Evolutionary conservation across 2,888 invertebrate species (phyloP).

Genomic region (Dynastes tityus): DNA sequence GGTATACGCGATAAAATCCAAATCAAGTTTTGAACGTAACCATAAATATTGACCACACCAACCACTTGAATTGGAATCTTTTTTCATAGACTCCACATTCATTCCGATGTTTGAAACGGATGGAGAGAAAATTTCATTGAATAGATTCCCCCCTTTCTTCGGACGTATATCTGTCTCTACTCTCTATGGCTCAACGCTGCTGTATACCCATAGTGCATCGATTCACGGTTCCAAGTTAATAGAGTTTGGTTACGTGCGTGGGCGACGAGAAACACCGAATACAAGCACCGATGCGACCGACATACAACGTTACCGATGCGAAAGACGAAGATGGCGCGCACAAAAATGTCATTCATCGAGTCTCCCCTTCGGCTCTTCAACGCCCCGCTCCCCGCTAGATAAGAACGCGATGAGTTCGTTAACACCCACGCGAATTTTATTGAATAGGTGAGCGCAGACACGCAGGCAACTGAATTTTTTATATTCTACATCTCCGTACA

Average conservation of each 20-base stretch:
- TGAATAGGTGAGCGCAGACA: slow-evolving; percentile 43
- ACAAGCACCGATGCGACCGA: slow-evolving; percentile 4
- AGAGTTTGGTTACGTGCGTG: slow-evolving; percentile 28
- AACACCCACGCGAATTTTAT: slow-evolving; percentile 42
- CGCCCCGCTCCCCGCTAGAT: slow-evolving; percentile 2
- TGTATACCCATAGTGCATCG: slow-evolving; percentile 2
- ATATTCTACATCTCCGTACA: not conserved
- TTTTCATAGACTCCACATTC: not conserved
- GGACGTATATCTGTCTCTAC: not conserved
- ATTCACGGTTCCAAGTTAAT: slow-evolving; percentile 33
- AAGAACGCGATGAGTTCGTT: slow-evolving; percentile 26
- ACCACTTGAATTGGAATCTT: not conserved
- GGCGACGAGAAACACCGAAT: slow-evolving; percentile 1
- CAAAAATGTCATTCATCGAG: slow-evolving; percentile 43
- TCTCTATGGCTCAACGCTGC: not conserved
- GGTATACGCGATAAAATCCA: too few species aligned
- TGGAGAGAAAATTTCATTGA: slow-evolving; percentile 23
- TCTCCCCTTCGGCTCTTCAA: not conserved
- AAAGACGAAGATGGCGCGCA: slow-evolving; percentile 20
- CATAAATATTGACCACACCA: not conserved
- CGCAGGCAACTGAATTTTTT: slow-evolving; percentile 27
- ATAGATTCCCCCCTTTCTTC: not conserved
- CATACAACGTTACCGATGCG: not conserved
- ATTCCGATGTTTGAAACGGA: not conserved
- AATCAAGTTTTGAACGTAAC: not conserved